Evolutionary conservation across 2,888 invertebrate genomes (phyloP).

Genomic region (Automeris io): DNA sequence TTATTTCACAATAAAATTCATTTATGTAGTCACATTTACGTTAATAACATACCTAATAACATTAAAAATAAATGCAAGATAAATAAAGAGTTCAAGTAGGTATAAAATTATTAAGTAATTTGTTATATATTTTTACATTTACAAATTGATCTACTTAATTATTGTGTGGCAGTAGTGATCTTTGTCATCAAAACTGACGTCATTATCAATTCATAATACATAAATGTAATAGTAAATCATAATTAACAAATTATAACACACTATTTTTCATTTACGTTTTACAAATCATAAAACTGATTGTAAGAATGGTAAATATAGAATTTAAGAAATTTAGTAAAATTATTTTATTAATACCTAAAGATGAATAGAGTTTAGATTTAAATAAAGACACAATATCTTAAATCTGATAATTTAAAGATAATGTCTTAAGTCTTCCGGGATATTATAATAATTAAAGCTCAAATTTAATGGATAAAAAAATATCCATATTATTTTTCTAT

Average conservation of each 20-base stretch:
- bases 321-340: constrained; percentile 36
- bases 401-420: constrained; percentile 30
- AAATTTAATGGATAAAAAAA: constrained; percentile 58
- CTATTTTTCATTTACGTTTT: constrained; percentile 46
- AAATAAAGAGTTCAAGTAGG: constrained; percentile 46
- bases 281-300: constrained; percentile 35
- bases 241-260: constrained; percentile 58
- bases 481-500: constrained; percentile 43
- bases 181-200: constrained; percentile 55
- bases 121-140: constrained; percentile 55
- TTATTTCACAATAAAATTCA: constrained; percentile 23
- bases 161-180: constrained; percentile 70
- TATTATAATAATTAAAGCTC: constrained; percentile 75
- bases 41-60: constrained; percentile 18
- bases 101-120: constrained; percentile 58
- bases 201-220: constrained; percentile 45
- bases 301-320: constrained; percentile 35
- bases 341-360: constrained; percentile 24
- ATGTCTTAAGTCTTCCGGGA: constrained; percentile 50
- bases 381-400: constrained; percentile 20
- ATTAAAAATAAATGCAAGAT: constrained; percentile 27
- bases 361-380: background rate
- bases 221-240: constrained; percentile 46
- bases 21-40: constrained; percentile 25
- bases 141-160: constrained; percentile 66